These are phyloP conservation scores for Marronus borbonicus DNA, from an alignment of 2,888 invertebrate species.

Conservation along the genomic window DNA sequence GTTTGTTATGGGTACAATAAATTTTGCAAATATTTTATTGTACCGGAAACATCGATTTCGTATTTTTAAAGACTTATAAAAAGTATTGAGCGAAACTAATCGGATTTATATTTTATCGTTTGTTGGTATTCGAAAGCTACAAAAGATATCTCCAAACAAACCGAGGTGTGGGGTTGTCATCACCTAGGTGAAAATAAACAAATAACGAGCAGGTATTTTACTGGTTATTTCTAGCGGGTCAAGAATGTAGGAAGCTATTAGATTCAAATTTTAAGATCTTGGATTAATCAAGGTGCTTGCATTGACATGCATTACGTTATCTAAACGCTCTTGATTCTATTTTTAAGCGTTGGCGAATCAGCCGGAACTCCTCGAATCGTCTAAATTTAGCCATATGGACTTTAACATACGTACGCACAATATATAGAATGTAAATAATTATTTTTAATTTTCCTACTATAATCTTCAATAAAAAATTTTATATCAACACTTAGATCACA, in stretches of 20 bases:
- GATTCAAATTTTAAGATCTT: background rate
- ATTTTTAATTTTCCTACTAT: no score
- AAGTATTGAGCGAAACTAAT: no score
- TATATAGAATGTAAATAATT: background rate
- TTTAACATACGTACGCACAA: background rate
- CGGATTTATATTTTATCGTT: background rate
- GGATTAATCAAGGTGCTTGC: slow-evolving; percentile 6
- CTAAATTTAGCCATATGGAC: background rate
- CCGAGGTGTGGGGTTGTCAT: slow-evolving; percentile 11
- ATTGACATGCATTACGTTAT: slow-evolving; percentile 22
- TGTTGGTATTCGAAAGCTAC: background rate
- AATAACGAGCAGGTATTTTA: background rate
- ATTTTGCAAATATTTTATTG: no score
- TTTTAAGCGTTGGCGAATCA: background rate
- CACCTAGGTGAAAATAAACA: background rate
- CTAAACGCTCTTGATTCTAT: background rate
- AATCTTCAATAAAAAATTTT: no score
- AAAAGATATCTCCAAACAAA: background rate
- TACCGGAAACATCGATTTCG: no score
- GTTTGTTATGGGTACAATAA: no score
- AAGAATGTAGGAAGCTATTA: background rate
- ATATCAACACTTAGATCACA: no score
- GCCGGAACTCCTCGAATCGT: slow-evolving; percentile 10
- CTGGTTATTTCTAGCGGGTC: background rate
- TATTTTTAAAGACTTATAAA: no score